Base-by-base conservation (phyloP, 2,113 vertebrate species). In the Silurus meridionalis region DNA sequence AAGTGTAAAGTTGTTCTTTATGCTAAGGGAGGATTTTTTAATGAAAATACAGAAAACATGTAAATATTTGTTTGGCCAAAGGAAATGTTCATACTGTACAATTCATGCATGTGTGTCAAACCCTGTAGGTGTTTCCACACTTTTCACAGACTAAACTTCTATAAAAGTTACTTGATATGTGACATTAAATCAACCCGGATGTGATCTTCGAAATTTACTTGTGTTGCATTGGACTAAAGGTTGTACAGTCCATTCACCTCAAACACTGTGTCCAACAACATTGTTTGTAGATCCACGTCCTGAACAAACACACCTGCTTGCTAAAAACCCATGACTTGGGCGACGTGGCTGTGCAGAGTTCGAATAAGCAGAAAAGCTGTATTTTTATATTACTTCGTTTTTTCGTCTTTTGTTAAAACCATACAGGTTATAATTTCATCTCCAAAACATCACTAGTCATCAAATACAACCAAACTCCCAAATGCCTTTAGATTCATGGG, bases 291-390 rank as follows among this genome's bases (percentile, higher is more conserved):
- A 61, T 37, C 80, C 79, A 86, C 57, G 85, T 67, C 50, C 63
- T 89, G 14, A 75, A 80, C 79, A 88, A 86, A 87, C 86, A 82
- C 5, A 25, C 60, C 2, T 75, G 58, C 58, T 15, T 60, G 71
- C 48, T 74, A 37, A 87, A 89, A 37, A 37, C 37, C 60, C 84
- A 60, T 37, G 14, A 37, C 37, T 37, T 37, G 21, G 52, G 67
- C 77, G 37, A 84, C 75, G 80, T 85, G 86, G 66, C 10, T 67
- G 80, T 72, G 25, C 15, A 80, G 13, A 83, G 74, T 28, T 64
- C 2, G 28, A 37, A 37, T 37, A 37, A 37, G 37, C 37, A 37
- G 37, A 37, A 37, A 37, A 37, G 28, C 28, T 2, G 28, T 37
- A 37, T 37, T 37, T 37, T 37, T 37, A 37, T 37, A 37, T 37